Percentiles rank a stretch among this genome's conserved stretches.
Evolutionary conservation across 2,797 vertebrate genomes (phyloP).

Genomic region (Gymnothorax reevesii): DNA sequence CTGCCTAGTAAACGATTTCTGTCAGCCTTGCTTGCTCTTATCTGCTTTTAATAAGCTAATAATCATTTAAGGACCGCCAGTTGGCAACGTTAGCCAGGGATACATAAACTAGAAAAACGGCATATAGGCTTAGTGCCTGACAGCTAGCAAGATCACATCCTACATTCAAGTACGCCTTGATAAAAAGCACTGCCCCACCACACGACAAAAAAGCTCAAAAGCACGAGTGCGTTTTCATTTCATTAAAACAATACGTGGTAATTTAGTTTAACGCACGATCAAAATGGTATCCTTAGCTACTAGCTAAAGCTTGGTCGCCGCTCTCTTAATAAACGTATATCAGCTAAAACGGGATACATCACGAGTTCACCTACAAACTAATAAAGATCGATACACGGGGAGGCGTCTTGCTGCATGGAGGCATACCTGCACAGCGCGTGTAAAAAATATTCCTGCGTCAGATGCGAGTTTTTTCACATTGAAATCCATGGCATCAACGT

Average conservation of each 20-base stretch:
- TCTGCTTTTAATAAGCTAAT: neutral
- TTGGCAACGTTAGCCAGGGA: neutral
- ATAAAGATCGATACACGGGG: neutral
- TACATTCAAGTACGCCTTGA: neutral
- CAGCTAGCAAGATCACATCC: neutral
- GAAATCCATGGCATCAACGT: constrained; percentile 82
- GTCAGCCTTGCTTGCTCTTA: neutral
- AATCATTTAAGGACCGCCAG: neutral
- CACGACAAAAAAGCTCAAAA: neutral
- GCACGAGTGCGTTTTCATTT: neutral
- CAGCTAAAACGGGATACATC: neutral
- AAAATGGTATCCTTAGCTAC: neutral
- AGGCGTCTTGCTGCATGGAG: neutral
- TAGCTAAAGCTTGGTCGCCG: neutral
- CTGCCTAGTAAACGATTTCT: constrained; percentile 5
- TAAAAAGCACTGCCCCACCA: neutral
- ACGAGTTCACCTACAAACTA: neutral
- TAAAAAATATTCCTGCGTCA: constrained; percentile 93
- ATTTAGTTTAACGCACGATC: neutral
- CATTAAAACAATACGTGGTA: neutral
- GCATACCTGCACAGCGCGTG: constrained; percentile 87
- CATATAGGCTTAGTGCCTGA: neutral
- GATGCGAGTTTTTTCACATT: constrained; percentile 95
- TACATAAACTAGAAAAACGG: neutral
- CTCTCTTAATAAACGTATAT: too few relatives aligned